phyloP scores from a whole-genome alignment of 2,113 vertebrate species.

The Sula dactylatra region DNA sequence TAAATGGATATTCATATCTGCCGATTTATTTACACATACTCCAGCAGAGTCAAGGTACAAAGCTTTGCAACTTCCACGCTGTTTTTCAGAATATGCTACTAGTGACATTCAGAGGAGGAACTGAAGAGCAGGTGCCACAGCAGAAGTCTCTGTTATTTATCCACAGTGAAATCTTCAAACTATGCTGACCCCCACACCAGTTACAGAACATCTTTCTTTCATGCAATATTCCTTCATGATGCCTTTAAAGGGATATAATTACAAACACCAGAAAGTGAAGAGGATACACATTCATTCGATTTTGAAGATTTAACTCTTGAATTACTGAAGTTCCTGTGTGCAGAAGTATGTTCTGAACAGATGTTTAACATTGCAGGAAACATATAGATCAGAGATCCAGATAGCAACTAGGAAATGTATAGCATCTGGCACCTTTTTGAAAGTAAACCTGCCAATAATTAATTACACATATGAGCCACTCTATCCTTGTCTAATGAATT shows the following conservation, averaged over 20 bases:
- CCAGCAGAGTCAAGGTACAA: not conserved
- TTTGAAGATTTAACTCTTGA: conserved; percentile 14
- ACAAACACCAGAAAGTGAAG: not conserved
- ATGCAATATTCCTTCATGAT: not conserved
- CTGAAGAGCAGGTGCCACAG: not conserved
- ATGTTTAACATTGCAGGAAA: conserved; percentile 45
- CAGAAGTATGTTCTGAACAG: conserved; percentile 17
- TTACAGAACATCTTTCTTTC: not conserved
- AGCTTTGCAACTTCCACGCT: not conserved
- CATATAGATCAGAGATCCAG: conserved; percentile 21
- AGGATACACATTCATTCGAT: not conserved
- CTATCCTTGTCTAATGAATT: conserved; percentile 22
- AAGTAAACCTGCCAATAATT: conserved; percentile 61
- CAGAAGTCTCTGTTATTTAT: not conserved
- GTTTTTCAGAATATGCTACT: not conserved
- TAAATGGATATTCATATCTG: not conserved
- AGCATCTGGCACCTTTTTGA: conserved; percentile 54
- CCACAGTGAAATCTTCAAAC: not conserved
- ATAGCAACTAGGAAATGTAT: conserved; percentile 23
- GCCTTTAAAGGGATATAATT: not conserved
- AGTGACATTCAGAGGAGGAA: not conserved
- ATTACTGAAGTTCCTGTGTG: not conserved
- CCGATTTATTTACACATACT: not conserved
- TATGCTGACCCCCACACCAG: not conserved
- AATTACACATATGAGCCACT: conserved; percentile 33